A percentile compares a stretch with the other conserved stretches of the same genome.
Conservation (phyloP, 2,797 vertebrate species). For the Lepidocolaptes lacrymiger region DNA sequence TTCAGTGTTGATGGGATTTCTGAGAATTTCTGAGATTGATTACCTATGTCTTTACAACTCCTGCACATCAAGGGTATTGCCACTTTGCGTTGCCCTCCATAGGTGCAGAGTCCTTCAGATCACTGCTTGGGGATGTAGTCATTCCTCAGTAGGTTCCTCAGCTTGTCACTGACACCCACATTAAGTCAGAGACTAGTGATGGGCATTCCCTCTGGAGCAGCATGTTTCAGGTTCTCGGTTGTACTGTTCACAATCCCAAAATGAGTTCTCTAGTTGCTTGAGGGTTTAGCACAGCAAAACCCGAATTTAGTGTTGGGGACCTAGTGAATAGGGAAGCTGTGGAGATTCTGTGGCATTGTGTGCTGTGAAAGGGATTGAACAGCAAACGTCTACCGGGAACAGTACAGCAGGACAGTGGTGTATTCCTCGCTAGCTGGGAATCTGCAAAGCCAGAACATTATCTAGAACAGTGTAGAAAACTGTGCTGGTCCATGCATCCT, state of each 20-base stretch:
- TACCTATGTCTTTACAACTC: not conserved
- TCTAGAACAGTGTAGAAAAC: not conserved
- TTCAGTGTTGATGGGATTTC: not conserved
- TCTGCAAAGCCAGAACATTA: not conserved
- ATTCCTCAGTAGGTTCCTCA: not conserved
- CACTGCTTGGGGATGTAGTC: not conserved
- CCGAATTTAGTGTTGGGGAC: not conserved
- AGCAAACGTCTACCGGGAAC: not conserved
- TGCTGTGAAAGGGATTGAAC: not conserved
- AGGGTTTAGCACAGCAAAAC: not conserved
- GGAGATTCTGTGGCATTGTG: not conserved
- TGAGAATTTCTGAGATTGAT: slow-evolving; percentile 1
- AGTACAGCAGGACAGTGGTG: not conserved
- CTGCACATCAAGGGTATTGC: not conserved
- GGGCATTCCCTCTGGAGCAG: not conserved
- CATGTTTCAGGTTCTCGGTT: not conserved
- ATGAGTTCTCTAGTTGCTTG: not conserved
- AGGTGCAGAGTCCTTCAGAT: not conserved
- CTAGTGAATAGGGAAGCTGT: not conserved
- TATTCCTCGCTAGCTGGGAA: not conserved
- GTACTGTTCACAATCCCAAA: not conserved
- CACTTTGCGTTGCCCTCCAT: slow-evolving; percentile 5
- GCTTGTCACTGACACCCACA: not conserved
- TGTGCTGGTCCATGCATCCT: not conserved
- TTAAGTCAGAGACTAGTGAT: not conserved